A percentile compares a stretch with the other conserved stretches of the same genome.
phyloP scores from a whole-genome alignment of 2,113 vertebrate species.

The Larimichthys crocea region DNA sequence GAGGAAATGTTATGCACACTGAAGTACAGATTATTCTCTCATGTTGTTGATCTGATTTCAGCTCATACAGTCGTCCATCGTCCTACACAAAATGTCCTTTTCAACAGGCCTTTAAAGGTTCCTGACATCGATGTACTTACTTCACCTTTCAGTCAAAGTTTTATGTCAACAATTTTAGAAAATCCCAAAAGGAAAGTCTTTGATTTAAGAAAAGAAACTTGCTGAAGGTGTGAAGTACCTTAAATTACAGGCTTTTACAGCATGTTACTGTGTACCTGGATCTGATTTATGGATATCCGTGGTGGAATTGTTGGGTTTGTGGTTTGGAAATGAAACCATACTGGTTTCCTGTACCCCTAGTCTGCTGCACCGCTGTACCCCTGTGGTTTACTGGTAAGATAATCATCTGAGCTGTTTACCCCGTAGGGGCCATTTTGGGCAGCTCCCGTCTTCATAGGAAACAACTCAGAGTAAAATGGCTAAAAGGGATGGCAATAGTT shows the following conservation, averaged over 20 bases:
- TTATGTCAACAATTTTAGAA: neutral
- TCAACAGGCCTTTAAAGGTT: neutral
- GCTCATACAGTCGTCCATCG: neutral
- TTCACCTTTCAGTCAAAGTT: neutral
- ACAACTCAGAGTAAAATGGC: slow-evolving; percentile 47
- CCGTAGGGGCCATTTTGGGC: slow-evolving; percentile 49
- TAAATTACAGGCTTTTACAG: slow-evolving; percentile 8
- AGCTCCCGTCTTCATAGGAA: slow-evolving; percentile 56
- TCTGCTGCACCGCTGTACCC: slow-evolving; percentile 45
- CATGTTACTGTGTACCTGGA: slow-evolving; percentile 37
- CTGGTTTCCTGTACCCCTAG: slow-evolving; percentile 63
- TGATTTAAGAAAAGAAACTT: neutral
- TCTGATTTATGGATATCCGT: slow-evolving; percentile 31
- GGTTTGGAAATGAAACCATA: slow-evolving; percentile 56
- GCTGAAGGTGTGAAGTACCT: neutral
- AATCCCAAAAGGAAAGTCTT: neutral
- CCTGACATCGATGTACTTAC: neutral
- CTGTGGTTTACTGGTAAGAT: slow-evolving; percentile 48
- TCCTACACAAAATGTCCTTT: neutral
- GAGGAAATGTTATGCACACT: slow-evolving; percentile 8
- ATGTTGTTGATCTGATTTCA: neutral
- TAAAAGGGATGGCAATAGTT: slow-evolving; percentile 17
- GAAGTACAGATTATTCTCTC: neutral
- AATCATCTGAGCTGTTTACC: slow-evolving; percentile 65
- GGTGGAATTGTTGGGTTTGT: slow-evolving; percentile 32